Conservation (phyloP, 2,888 invertebrate species). For the Lepidocyrtoides sp. region DNA sequence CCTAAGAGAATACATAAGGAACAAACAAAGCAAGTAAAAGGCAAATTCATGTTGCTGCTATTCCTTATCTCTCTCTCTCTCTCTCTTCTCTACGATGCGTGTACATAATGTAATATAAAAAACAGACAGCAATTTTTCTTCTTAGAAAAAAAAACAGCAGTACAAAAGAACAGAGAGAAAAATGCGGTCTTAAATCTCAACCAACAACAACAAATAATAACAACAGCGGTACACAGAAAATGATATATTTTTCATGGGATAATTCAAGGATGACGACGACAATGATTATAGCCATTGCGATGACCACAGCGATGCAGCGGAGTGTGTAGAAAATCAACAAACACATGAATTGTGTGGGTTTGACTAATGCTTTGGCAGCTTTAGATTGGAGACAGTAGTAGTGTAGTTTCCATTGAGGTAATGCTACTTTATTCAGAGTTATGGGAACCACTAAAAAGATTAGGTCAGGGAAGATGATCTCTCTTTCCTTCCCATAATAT, state of each 20-base stretch:
- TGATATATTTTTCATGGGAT: constrained; percentile 72
- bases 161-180: constrained; percentile 28
- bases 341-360: background rate
- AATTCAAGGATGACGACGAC: constrained; percentile 48
- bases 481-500: background rate
- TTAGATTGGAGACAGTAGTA: background rate
- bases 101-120: constrained; percentile 55
- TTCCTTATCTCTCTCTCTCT: background rate
- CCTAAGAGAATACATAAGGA: constrained; percentile 42
- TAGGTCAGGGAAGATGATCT: constrained; percentile 74
- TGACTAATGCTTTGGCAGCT: constrained; percentile 29
- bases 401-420: constrained; percentile 3
- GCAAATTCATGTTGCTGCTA: background rate
- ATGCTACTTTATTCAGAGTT: constrained; percentile 66
- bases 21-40: background rate
- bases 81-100: no score
- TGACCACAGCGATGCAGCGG: background rate
- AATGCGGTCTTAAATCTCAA: constrained; percentile 42
- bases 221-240: constrained; percentile 36
- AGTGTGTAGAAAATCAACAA: background rate
- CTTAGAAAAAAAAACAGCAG: constrained; percentile 37
- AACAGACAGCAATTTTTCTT: constrained; percentile 68
- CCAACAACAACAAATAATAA: constrained; percentile 10
- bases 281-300: constrained; percentile 3
- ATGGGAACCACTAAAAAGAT: constrained; percentile 69